phyloP scores from a whole-genome alignment of 92 coral and sea anemone genomes.

The Epizoanthus stellaris region DNA sequence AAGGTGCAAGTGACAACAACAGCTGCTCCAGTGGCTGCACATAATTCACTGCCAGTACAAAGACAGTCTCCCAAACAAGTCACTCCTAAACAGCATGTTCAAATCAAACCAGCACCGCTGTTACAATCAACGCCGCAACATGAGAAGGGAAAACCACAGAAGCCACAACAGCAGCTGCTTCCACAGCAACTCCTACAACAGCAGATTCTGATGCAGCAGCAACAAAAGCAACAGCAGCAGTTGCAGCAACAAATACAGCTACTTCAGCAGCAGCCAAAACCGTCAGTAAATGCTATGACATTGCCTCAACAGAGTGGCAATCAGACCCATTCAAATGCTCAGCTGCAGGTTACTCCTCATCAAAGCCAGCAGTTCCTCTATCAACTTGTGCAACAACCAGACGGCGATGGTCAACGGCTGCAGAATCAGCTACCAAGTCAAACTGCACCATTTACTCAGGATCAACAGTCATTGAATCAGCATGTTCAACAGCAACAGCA shows the following conservation, averaged over 20 bases:
- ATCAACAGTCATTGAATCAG: conserved; percentile 43
- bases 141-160: conserved; percentile 37
- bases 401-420: conserved; percentile 56
- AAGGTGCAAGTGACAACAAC: conserved; percentile 11
- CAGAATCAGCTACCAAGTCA: conserved; percentile 34
- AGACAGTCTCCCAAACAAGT: conserved; percentile 35
- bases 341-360: conserved; percentile 51
- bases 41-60: not conserved
- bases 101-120: conserved; percentile 42
- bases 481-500: conserved; percentile 36
- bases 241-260: conserved; percentile 58
- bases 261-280: conserved; percentile 55
- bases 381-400: conserved; percentile 72
- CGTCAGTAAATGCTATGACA: conserved; percentile 69
- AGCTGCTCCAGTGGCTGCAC: conserved; percentile 12
- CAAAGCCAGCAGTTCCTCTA: conserved; percentile 60
- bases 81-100: conserved; percentile 38
- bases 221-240: conserved; percentile 59
- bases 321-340: conserved; percentile 22
- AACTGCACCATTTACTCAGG: conserved; percentile 48
- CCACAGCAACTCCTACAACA: conserved; percentile 46
- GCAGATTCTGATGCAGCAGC: conserved; percentile 58
- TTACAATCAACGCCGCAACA: conserved; percentile 40
- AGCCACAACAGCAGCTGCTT: conserved; percentile 53
- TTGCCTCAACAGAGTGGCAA: conserved; percentile 49